Base-by-base conservation (phyloP, 2,113 vertebrate species). In the Podarcis muralis region DNA sequence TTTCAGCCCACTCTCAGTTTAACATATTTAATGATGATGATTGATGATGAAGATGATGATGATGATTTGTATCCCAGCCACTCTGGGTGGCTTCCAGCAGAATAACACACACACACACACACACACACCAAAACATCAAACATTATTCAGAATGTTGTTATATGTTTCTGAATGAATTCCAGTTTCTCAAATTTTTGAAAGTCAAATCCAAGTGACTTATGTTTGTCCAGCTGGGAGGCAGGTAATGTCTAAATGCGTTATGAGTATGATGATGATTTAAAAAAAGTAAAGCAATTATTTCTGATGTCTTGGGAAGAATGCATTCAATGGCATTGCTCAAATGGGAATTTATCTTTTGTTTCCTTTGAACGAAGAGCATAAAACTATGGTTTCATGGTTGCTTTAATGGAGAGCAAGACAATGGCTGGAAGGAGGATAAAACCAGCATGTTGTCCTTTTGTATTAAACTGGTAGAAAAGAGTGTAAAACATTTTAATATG, bases 401-500 rank as follows among this genome's bases (percentile, higher is more conserved):
- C 30, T 83, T 88, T 83, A 43, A n/a, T 81, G 79, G 30, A 72
- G 53, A 83, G 87, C 22, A 66, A 20, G 37, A 92, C 95, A 92
- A 35, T 66, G 83, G 2, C n/a, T 85, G 5, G 7, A 71, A 66
- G 32, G 87, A 8, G 68, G 71, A 62, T 83, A 83, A 91, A 91
- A 84, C 43, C 22, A 32, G 68, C 35, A 81, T 75, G 69, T 81
- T 86, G 81, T 76, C 40, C 43, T 40, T n/a, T 71, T 76, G 84
- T 91, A 89, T 0, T 1, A 87, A 78, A 2, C 1, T 32, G 71
- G 30, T 57, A 85, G 0, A 89, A 68, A 83, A 37, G 59, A 30
- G 74, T 88, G 43, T 88, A 83, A 88, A 78, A 90, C 22, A 4
- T 27, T 76, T 81, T 91, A 83, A 93, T 80, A 22, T 83, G 87